phyloP scores from a whole-genome alignment of 2,888 invertebrate species.

The Eurytoma californica region DNA sequence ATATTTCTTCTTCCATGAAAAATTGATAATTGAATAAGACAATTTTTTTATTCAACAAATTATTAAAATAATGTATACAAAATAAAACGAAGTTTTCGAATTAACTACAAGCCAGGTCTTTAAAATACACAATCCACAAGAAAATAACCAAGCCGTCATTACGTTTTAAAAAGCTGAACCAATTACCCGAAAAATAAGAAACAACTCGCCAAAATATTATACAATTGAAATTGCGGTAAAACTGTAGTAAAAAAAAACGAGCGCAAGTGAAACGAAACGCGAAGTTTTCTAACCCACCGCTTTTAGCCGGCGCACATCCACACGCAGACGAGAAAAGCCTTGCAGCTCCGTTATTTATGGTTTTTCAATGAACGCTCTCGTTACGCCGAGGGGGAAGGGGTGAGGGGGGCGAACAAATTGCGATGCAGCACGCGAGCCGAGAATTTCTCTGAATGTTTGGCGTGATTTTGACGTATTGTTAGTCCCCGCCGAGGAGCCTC shows the following conservation, averaged over 20 bases:
- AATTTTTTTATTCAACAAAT: too few relatives aligned
- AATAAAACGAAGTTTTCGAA: too few relatives aligned
- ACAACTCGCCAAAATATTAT: background rate
- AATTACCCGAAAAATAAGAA: background rate
- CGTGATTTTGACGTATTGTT: conserved; percentile 57
- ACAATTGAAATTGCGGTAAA: conserved; percentile 9
- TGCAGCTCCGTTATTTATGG: conserved; percentile 51
- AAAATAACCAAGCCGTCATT: too few relatives aligned
- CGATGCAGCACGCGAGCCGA: conserved; percentile 52
- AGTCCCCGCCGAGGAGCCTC: conserved; percentile 47
- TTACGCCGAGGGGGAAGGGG: conserved; percentile 23
- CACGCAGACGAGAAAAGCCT: conserved; percentile 41
- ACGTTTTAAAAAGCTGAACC: too few relatives aligned
- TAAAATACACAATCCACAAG: too few relatives aligned
- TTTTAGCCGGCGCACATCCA: background rate
- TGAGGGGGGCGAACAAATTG: conserved; percentile 47
- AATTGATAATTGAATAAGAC: too few relatives aligned
- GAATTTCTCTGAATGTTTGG: conserved; percentile 54
- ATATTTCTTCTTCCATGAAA: too few relatives aligned
- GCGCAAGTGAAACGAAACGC: conserved; percentile 3
- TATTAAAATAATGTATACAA: too few relatives aligned
- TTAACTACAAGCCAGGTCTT: too few relatives aligned
- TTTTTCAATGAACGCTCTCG: conserved; percentile 54
- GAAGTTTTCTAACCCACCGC: conserved; percentile 15
- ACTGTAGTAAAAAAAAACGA: background rate